Percentiles rank a stretch among this genome's conserved stretches.
phyloP scores from a whole-genome alignment of 2,888 invertebrate genomes.

The Andrena bicolor region DNA sequence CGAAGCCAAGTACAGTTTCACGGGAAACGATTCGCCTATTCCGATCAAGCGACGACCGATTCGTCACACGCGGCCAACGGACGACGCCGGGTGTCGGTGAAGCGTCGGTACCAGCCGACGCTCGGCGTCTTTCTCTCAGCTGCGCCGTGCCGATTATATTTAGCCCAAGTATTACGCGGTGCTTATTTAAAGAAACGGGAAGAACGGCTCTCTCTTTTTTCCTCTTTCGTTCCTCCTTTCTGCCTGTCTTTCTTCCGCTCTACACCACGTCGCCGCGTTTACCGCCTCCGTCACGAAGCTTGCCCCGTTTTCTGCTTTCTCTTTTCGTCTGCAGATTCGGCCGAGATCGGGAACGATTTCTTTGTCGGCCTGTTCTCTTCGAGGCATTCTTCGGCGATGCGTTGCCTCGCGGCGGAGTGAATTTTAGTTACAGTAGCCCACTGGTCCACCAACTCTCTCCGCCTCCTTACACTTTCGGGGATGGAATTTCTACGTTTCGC shows the following conservation, averaged over 20 bases:
- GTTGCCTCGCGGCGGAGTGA: constrained; percentile 42
- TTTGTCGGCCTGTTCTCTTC: constrained; percentile 38
- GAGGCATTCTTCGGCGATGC: constrained; percentile 64
- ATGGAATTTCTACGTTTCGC: constrained; percentile 37
- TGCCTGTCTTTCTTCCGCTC: constrained; percentile 4
- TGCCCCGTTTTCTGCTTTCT: constrained; percentile 20
- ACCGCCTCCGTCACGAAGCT: constrained; percentile 2
- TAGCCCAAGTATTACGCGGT: constrained; percentile 82
- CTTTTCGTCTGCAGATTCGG: constrained; percentile 10
- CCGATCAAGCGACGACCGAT: constrained; percentile 39
- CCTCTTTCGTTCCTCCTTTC: neutral
- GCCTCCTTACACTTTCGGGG: neutral
- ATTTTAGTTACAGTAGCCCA: constrained; percentile 47
- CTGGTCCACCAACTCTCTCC: neutral
- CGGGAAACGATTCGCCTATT: constrained; percentile 17
- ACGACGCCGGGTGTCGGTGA: constrained; percentile 22
- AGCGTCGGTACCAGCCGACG: constrained; percentile 58
- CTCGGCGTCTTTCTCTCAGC: constrained; percentile 58
- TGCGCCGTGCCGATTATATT: constrained; percentile 79
- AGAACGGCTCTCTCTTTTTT: constrained; percentile 67
- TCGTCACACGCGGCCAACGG: constrained; percentile 43
- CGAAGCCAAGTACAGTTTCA: neutral
- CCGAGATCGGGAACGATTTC: constrained; percentile 46
- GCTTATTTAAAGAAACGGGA: constrained; percentile 83
- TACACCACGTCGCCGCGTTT: constrained; percentile 13